Conservation (phyloP, 2,113 vertebrate species). For the Alligator mississippiensis region DNA sequence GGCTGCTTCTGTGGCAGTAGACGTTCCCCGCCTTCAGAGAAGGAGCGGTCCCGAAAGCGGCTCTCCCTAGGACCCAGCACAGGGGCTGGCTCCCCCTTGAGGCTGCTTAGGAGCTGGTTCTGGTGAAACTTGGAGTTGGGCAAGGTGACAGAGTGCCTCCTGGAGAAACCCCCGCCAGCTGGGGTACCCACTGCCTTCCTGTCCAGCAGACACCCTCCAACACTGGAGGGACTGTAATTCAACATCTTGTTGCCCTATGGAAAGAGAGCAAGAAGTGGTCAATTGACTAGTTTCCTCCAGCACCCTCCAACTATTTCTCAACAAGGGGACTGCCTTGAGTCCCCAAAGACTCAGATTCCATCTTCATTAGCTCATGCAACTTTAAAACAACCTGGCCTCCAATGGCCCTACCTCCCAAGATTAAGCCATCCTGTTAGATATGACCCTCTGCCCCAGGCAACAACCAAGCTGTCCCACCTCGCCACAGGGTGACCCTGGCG, state of each 20-base stretch:
- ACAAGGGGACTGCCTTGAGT: neutral
- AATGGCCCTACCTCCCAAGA: neutral
- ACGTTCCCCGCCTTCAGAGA: constrained; percentile 94
- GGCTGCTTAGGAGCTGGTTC: constrained; percentile 93
- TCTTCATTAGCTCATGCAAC: neutral
- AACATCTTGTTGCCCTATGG: constrained; percentile 94
- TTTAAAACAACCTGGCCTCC: neutral
- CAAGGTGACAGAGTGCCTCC: constrained; percentile 93
- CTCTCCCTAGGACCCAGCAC: constrained; percentile 91
- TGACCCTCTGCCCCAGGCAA: neutral
- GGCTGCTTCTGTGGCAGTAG: constrained; percentile 88
- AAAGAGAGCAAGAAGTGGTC: constrained; percentile 13
- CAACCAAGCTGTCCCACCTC: neutral
- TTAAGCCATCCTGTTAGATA: neutral
- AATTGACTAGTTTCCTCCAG: neutral
- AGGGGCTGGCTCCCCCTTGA: constrained; percentile 88
- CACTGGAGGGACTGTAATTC: constrained; percentile 87
- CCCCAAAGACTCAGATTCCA: neutral
- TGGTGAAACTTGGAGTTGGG: constrained; percentile 93
- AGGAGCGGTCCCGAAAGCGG: constrained; percentile 94
- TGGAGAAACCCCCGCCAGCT: constrained; percentile 88
- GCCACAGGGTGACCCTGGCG: neutral
- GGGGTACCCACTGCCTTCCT: constrained; percentile 98
- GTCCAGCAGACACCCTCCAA: constrained; percentile 95
- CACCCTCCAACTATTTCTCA: neutral